phyloP scores from a whole-genome alignment of 1,140 invertebrate genomes.

The Drosophila pseudoobscura region DNA sequence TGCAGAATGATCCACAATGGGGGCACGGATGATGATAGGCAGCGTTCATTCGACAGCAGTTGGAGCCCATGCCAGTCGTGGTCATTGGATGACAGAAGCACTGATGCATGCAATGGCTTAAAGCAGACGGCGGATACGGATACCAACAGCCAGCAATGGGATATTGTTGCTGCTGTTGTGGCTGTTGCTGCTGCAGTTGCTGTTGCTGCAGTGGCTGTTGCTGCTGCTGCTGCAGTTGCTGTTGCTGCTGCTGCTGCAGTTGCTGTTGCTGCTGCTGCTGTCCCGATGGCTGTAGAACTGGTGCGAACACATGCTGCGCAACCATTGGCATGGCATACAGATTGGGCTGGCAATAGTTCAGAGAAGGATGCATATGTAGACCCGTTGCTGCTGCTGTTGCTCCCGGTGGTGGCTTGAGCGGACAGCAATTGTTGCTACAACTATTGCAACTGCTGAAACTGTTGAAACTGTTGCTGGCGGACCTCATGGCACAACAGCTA shows the following conservation, averaged over 20 bases:
- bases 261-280: conserved; percentile 4
- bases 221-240: neutral
- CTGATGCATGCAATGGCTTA: neutral
- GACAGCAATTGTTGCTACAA: neutral
- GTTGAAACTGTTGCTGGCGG: conserved; percentile 5
- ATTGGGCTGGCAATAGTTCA: too few species aligned
- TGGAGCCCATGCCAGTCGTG: neutral
- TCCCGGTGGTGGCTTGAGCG: conserved; percentile 4
- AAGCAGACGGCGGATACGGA: neutral
- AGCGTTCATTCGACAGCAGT: conserved; percentile 2
- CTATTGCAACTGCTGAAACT: conserved; percentile 1
- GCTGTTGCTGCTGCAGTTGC: neutral
- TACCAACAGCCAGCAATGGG: neutral
- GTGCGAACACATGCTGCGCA: too few species aligned
- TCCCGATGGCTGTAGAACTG: too few species aligned
- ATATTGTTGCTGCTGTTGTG: conserved; percentile 18
- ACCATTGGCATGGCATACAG: too few species aligned
- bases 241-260: conserved; percentile 4
- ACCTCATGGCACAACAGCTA: neutral
- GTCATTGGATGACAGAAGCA: neutral
- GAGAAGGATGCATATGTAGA: neutral
- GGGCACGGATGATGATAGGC: conserved; percentile 9
- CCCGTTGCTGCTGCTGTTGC: conserved; percentile 14
- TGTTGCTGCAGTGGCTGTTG: conserved; percentile 2
- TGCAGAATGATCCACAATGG: conserved; percentile 3